A percentile compares a stretch with the other conserved stretches of the same genome.
These are phyloP conservation scores for Brienomyrus brachyistius DNA, from an alignment of 2,113 vertebrate species.

Conservation along the genomic window DNA sequence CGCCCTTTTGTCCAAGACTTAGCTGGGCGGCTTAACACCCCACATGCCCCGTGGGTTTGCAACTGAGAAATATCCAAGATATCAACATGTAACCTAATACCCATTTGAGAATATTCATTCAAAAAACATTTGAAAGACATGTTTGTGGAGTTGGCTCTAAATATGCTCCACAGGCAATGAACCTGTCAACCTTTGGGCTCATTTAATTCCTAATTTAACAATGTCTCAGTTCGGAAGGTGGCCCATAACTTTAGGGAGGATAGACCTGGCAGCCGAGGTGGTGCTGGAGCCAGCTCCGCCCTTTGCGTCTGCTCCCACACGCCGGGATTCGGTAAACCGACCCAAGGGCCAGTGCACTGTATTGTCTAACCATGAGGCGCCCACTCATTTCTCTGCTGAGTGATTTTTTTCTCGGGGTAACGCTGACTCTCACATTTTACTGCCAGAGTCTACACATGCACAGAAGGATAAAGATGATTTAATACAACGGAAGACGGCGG, in stretches of 20 bases:
- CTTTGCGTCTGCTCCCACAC: conserved; percentile 32
- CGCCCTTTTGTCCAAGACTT: no score
- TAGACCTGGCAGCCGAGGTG: not conserved
- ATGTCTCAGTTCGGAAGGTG: conserved; percentile 47
- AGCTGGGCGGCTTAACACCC: not conserved
- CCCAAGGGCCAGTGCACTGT: conserved; percentile 21
- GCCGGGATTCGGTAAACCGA: conserved; percentile 47
- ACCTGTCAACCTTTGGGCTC: conserved; percentile 39
- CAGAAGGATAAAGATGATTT: not conserved
- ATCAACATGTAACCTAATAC: not conserved
- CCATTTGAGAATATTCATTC: conserved; percentile 26
- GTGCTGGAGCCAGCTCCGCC: conserved; percentile 57
- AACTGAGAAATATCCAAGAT: not conserved
- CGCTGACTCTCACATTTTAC: not conserved
- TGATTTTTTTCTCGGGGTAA: not conserved
- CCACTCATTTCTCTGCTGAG: not conserved
- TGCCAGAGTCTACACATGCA: not conserved
- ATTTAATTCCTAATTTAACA: conserved; percentile 37
- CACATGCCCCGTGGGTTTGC: not conserved
- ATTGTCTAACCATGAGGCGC: conserved; percentile 8
- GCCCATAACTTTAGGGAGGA: conserved; percentile 46
- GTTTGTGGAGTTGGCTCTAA: conserved; percentile 28
- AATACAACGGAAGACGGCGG: not conserved
- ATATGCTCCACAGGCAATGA: conserved; percentile 41
- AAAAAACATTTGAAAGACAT: conserved; percentile 33